Percentiles rank a stretch among this genome's conserved stretches.
Conservation (phyloP, 2,113 vertebrate genomes). For the Trematomus loennbergii region DNA sequence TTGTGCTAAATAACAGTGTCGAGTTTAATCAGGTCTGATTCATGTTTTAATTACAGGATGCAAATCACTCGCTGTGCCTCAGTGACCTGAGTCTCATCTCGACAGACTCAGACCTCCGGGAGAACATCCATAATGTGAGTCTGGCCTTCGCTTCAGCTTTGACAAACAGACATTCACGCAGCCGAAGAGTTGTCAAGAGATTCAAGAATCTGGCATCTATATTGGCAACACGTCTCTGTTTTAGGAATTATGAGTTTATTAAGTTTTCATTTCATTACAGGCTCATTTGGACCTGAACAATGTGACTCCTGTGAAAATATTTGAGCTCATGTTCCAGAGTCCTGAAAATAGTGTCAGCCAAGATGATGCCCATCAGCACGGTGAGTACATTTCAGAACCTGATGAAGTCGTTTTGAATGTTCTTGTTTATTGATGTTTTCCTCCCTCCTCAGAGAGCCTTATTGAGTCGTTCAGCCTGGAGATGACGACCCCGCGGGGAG, state of each 20-base stretch:
- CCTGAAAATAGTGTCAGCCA: constrained; percentile 89
- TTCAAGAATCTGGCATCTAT: background rate
- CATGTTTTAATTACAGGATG: constrained; percentile 86
- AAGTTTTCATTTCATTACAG: constrained; percentile 66
- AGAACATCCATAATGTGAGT: constrained; percentile 92
- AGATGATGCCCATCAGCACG: constrained; percentile 88
- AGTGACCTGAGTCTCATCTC: constrained; percentile 97
- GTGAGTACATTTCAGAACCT: constrained; percentile 72
- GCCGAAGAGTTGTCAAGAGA: background rate
- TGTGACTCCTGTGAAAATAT: constrained; percentile 93
- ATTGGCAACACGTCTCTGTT: background rate
- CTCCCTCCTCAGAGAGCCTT: constrained; percentile 83
- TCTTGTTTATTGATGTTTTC: background rate
- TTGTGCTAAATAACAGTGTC: constrained; percentile 1
- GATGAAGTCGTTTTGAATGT: background rate
- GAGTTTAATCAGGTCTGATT: constrained; percentile 34
- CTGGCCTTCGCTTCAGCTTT: background rate
- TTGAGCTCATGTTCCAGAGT: constrained; percentile 98
- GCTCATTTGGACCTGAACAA: constrained; percentile 92
- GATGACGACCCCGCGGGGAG: constrained; percentile 75
- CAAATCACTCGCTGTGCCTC: constrained; percentile 96
- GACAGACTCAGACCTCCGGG: constrained; percentile 93
- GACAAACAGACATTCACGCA: background rate
- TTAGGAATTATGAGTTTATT: background rate
- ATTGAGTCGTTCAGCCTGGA: constrained; percentile 87